phyloP scores from a whole-genome alignment of 2,888 invertebrate species.

The Lithophane ornitopus region DNA sequence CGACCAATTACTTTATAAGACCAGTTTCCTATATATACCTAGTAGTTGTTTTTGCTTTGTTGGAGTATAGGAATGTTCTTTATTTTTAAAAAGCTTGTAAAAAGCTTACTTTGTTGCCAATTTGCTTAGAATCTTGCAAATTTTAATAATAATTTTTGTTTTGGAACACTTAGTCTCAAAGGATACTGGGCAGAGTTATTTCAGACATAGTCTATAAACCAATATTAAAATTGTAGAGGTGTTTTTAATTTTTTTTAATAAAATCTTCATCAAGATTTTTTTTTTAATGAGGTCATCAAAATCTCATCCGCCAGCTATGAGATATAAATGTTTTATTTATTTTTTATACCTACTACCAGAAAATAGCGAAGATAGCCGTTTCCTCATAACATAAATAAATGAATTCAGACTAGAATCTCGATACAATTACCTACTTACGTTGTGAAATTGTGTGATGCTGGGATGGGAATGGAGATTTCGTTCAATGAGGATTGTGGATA shows the following conservation, averaged over 20 bases:
- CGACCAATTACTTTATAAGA: background rate
- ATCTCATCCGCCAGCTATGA: background rate
- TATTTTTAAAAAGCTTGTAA: background rate
- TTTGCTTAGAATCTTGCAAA: background rate
- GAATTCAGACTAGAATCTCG: slow-evolving; percentile 1
- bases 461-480: slow-evolving; percentile 31
- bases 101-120: slow-evolving; percentile 1
- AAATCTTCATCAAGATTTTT: background rate
- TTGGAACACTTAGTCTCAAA: background rate
- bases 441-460: slow-evolving; percentile 19
- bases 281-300: background rate
- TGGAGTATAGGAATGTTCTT: background rate
- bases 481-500: slow-evolving; percentile 24
- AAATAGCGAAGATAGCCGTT: no score
- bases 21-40: background rate
- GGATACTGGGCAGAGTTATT: background rate
- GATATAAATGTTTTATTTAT: no score
- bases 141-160: background rate
- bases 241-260: no score
- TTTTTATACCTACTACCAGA: no score
- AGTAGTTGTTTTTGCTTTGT: background rate
- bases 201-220: background rate
- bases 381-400: background rate
- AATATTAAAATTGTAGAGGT: background rate
- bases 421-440: background rate